Evolutionary conservation across 2,113 vertebrate genomes (phyloP).

Genomic region (Carassius auratus): DNA sequence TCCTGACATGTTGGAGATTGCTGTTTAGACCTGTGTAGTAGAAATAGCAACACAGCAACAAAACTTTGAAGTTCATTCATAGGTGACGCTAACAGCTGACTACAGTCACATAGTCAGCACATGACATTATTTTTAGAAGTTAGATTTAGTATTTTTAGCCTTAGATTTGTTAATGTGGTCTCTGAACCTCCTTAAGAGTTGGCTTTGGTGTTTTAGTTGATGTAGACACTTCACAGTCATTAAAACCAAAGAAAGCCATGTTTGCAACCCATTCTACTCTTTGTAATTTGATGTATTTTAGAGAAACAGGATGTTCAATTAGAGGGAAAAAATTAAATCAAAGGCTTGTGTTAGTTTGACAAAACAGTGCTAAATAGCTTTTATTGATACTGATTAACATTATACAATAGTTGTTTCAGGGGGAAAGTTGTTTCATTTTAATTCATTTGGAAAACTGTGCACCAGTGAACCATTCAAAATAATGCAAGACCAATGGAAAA

Average conservation of each 20-base stretch:
- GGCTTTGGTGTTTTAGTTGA: too few relatives aligned
- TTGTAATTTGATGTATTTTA: too few relatives aligned
- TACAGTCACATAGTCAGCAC: background rate
- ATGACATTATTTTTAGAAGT: conserved; percentile 6
- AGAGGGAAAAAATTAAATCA: background rate
- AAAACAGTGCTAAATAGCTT: background rate
- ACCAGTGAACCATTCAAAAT: background rate
- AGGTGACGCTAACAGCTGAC: background rate
- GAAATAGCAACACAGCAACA: conserved; percentile 19
- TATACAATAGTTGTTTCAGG: background rate
- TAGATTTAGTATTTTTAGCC: background rate
- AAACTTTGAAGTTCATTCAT: background rate
- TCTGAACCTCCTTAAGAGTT: background rate
- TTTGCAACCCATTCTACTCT: too few relatives aligned
- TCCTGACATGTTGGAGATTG: conserved; percentile 82
- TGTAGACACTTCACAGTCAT: too few relatives aligned
- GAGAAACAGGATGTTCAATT: too few relatives aligned
- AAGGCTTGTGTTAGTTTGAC: background rate
- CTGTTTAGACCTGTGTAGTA: conserved; percentile 78
- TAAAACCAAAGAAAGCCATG: too few relatives aligned
- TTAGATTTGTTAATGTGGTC: conserved; percentile 26
- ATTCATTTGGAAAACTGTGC: background rate
- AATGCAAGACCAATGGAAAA: background rate
- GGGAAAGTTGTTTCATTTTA: background rate
- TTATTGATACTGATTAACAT: background rate